Base-by-base conservation (phyloP, 2,797 vertebrate species). In the Poecile montanus region DNA sequence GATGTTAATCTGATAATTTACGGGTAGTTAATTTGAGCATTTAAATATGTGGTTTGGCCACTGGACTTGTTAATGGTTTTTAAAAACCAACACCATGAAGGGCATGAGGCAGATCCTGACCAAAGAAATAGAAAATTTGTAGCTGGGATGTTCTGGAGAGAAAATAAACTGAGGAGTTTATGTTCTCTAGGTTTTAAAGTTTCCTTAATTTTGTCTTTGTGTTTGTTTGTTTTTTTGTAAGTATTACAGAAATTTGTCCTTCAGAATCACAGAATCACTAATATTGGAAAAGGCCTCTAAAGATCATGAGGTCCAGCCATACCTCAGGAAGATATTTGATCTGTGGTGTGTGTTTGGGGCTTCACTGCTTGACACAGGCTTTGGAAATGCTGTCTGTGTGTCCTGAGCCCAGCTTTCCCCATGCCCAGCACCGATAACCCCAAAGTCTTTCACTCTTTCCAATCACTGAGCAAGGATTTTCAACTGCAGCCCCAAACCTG, bases 401-500 rank as follows among this genome's bases (percentile, higher is more conserved):
- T 15, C 27, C 34, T 5, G 4, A 75, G 30, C 9, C 13, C n/a
- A 38, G 3, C 6, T 48, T 42, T 53, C n/a, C 30, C 30, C 32
- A 6, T 36, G 7, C 9, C 29, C 7, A 26, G 23, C 16, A n/a
- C 16, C 27, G 53, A 26, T 1, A 66, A 0, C 6, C 27, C 8
- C 9, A 16, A 36, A 44, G 6, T 16, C 34, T 53, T 65, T 50
- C 32, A 32, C 8, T 76, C 21, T 51, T 83, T 29, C 11, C 17
- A 27, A 2, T 16, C 29, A n/a, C 34, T 12, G 13, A 68, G 9
- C 7, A 54, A 58, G 5, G 5, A 30, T 76, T 91, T 51, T 40
- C 13, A 62, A 3, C 9, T 54, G 11, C 4, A 70, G 13, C 6
- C 32, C 34, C 72, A 86, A 47, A 77, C 15, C 18, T 50, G n/a